A percentile compares a stretch with the other conserved stretches of the same genome.
Conservation (phyloP, 2,888 invertebrate genomes). For the Hemaris fuciformis region DNA sequence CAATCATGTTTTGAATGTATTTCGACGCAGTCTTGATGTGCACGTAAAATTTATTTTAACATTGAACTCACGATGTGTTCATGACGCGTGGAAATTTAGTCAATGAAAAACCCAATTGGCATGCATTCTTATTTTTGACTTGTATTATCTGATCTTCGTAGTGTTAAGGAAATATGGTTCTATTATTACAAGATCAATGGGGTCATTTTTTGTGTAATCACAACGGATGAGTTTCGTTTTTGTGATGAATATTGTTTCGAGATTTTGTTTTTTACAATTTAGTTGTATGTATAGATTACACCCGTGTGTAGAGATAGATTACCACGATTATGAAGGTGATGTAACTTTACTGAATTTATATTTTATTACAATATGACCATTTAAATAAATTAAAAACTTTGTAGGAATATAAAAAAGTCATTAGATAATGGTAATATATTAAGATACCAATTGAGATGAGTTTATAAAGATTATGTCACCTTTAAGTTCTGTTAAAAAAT, state of each 20-base stretch:
- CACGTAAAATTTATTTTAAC: constrained; percentile 12
- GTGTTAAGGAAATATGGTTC: not conserved
- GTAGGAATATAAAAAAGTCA: no score
- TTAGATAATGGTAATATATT: no score
- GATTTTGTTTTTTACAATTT: not conserved
- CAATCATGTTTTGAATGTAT: constrained; percentile 19
- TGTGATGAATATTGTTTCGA: not conserved
- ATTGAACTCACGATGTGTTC: constrained; percentile 14
- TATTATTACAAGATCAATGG: not conserved
- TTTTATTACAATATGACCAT: no score
- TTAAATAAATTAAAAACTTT: no score
- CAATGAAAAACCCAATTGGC: not conserved
- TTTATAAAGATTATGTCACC: no score
- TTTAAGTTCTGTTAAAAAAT: no score
- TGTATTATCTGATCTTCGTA: not conserved
- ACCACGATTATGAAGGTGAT: no score
- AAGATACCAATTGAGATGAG: no score
- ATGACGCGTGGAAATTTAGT: not conserved
- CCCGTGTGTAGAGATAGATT: no score
- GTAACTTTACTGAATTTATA: no score
- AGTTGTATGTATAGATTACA: no score
- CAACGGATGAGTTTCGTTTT: not conserved
- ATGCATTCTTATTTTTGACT: not conserved
- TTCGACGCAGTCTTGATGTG: constrained; percentile 15
- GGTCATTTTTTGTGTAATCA: not conserved